phyloP scores from a whole-genome alignment of 1,140 invertebrate species.

The Bombus ignitus region DNA sequence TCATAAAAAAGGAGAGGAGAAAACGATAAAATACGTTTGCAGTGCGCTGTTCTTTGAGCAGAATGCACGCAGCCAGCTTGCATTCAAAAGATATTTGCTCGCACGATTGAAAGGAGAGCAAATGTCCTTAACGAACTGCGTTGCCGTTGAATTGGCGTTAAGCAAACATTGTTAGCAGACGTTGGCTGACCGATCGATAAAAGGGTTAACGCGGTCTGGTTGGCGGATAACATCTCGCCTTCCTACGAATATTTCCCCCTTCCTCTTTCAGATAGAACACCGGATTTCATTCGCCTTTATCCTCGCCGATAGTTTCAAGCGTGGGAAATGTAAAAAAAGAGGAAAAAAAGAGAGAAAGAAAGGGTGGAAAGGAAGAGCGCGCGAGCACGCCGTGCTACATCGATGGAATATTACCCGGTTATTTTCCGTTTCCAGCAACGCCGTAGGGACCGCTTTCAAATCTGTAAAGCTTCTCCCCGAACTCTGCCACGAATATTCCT shows the following conservation, averaged over 20 bases:
- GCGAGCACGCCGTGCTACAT: not conserved
- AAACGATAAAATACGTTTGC: no score
- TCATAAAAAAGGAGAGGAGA: not conserved
- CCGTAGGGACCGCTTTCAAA: not conserved
- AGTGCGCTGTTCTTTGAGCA: no score
- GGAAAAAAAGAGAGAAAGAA: not conserved
- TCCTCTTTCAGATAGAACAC: not conserved
- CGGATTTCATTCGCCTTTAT: slow-evolving; percentile 26
- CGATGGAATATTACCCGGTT: slow-evolving; percentile 43
- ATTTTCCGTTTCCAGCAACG: slow-evolving; percentile 29
- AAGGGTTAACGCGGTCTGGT: slow-evolving; percentile 38
- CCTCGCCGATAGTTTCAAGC: not conserved
- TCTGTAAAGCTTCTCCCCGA: not conserved
- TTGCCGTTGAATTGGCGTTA: slow-evolving; percentile 27
- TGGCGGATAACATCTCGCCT: slow-evolving; percentile 36
- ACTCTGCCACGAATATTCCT: not conserved
- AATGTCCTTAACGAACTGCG: not conserved
- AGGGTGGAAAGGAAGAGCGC: not conserved
- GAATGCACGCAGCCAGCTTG: not conserved
- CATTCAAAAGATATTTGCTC: not conserved
- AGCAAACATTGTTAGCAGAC: slow-evolving; percentile 42
- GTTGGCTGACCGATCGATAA: slow-evolving; percentile 28
- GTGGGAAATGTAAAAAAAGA: not conserved
- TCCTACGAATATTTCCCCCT: not conserved
- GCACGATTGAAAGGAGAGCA: not conserved